A percentile compares a stretch with the other conserved stretches of the same genome.
Evolutionary conservation across 1,140 invertebrate species (phyloP).

Genomic region (Dreissena polymorpha): DNA sequence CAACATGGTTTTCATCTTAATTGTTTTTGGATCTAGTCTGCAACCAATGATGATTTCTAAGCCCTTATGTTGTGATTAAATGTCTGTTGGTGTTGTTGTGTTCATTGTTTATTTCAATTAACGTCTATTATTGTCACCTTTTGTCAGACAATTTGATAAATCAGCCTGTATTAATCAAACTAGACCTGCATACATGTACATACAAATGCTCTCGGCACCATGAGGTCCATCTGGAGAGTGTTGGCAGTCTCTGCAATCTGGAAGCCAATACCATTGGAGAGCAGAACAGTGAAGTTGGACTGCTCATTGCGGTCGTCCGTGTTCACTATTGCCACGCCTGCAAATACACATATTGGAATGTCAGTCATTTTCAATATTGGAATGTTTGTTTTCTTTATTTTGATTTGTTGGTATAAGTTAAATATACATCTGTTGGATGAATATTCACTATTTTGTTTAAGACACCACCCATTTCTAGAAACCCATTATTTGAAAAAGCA

Average conservation of each 20-base stretch:
- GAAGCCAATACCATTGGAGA: conserved; percentile 64
- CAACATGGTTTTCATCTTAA: not conserved
- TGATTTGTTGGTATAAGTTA: not conserved
- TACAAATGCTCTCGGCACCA: conserved; percentile 56
- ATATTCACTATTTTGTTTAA: not conserved
- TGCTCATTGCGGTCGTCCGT: conserved; percentile 33
- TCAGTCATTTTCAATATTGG: not conserved
- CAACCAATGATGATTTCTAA: not conserved
- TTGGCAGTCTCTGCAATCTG: conserved; percentile 58
- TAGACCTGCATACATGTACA: not conserved
- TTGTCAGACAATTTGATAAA: not conserved
- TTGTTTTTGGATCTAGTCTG: too few relatives aligned
- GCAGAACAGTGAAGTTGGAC: conserved; percentile 69
- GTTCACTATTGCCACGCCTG: conserved; percentile 66
- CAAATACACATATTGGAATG: conserved; percentile 20
- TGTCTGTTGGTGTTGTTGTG: too few relatives aligned
- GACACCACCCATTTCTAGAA: not conserved
- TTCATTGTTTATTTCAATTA: too few relatives aligned
- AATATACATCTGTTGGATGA: not conserved
- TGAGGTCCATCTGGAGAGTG: conserved; percentile 59
- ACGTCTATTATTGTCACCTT: not conserved
- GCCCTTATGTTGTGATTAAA: not conserved
- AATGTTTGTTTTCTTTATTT: not conserved
- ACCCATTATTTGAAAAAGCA: not conserved
- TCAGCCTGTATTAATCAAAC: not conserved